phyloP scores from a whole-genome alignment of 1,140 invertebrate species.

The Euwallacea similis region DNA sequence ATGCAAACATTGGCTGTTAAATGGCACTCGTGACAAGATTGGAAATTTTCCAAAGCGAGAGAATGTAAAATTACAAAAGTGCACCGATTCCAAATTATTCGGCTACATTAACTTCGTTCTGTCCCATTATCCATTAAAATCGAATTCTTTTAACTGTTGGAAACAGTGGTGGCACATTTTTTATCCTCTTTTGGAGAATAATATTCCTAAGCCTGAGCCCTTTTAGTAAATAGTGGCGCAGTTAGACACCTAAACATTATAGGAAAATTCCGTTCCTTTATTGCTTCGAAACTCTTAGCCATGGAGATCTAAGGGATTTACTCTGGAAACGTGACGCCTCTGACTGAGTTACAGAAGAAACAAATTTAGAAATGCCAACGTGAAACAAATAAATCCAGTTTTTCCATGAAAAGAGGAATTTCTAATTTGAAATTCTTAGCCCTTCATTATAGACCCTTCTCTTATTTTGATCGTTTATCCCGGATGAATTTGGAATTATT shows the following conservation, averaged over 20 bases:
- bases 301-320: too few species aligned
- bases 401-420: neutral
- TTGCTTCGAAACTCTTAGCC: too few species aligned
- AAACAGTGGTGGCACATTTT: neutral
- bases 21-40: constrained; percentile 1
- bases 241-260: too few species aligned
- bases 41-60: neutral
- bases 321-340: too few species aligned
- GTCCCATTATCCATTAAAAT: constrained; percentile 4
- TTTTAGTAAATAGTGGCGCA: too few species aligned
- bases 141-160: neutral
- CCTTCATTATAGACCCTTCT: neutral
- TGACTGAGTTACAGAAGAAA: too few species aligned
- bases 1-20: neutral
- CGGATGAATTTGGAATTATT: neutral
- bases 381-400: neutral
- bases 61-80: neutral
- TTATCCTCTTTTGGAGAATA: neutral
- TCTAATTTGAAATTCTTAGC: neutral
- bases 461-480: neutral
- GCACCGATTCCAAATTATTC: neutral
- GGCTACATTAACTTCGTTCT: neutral
- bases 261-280: too few species aligned
- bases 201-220: too few species aligned
- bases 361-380: neutral